Evolutionary conservation across 2,797 vertebrate genomes (phyloP).

Genomic region (Silurus lanzhouensis): DNA sequence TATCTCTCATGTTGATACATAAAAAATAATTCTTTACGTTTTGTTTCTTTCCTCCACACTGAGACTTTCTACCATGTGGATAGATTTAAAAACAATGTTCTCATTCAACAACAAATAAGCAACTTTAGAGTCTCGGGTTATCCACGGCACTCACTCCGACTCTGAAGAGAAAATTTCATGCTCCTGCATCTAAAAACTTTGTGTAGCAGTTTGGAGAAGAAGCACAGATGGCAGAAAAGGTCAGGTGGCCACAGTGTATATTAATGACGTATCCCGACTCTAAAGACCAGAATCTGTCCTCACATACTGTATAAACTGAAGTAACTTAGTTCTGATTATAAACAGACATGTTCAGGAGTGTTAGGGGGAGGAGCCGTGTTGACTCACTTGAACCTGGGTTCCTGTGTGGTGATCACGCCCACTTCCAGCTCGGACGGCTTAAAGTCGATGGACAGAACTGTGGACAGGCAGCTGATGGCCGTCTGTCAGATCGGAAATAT

Average conservation of each 20-base stretch:
- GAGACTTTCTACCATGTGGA: too few species aligned
- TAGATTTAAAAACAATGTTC: too few species aligned
- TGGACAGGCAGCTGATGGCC: constrained; percentile 85
- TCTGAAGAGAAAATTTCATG: too few species aligned
- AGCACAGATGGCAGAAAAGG: too few species aligned
- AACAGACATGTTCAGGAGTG: background rate
- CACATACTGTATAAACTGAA: background rate
- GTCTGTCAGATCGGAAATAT: constrained; percentile 67
- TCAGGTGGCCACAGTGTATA: too few species aligned
- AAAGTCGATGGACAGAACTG: constrained; percentile 88
- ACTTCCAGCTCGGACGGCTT: constrained; percentile 87
- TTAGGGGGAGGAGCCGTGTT: background rate
- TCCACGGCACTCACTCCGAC: too few species aligned
- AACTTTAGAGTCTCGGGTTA: background rate
- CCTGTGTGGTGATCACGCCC: constrained; percentile 82
- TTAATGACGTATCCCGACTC: background rate
- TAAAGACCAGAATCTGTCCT: background rate
- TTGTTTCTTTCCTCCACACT: too few species aligned
- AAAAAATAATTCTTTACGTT: too few species aligned
- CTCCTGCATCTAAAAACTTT: too few species aligned
- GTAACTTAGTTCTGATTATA: background rate
- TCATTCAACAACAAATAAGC: background rate
- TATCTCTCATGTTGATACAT: too few species aligned
- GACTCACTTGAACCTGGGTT: constrained; percentile 83
- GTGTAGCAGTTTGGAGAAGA: too few species aligned